Conservation (phyloP, 1,140 invertebrate genomes). For the fruit fly (Drosophila melanogaster) region Release_6_plus_ISO1_MT NT_033777.3:5136001-5136500, state of each 20-base stretch:
- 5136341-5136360: constrained; percentile 17
- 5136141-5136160: constrained; percentile 35
- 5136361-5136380: constrained; percentile 11
- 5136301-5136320: constrained; percentile 31
- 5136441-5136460: constrained; percentile 11
- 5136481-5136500: background rate
- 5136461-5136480: background rate
- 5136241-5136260: background rate
- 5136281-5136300: constrained; percentile 50
- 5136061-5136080: too few relatives aligned
- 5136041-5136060: too few relatives aligned
- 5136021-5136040: background rate
- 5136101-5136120: constrained; percentile 13
- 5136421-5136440: constrained; percentile 5
- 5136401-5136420: background rate
- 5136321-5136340: constrained; percentile 54
- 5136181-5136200: constrained; percentile 18
- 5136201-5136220: constrained; percentile 19
- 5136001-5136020: background rate
- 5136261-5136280: constrained; percentile 5
- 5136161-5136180: constrained; percentile 61
- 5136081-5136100: background rate
- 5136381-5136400: background rate
- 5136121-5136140: constrained; percentile 15
- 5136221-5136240: background rate